Percentiles rank a stretch among this genome's conserved stretches.
These are phyloP conservation scores for Phacellophora camtschatica DNA, from an alignment of 30 jellyfish, hydroid and myxozoan genomes.

Conservation along the genomic window DNA sequence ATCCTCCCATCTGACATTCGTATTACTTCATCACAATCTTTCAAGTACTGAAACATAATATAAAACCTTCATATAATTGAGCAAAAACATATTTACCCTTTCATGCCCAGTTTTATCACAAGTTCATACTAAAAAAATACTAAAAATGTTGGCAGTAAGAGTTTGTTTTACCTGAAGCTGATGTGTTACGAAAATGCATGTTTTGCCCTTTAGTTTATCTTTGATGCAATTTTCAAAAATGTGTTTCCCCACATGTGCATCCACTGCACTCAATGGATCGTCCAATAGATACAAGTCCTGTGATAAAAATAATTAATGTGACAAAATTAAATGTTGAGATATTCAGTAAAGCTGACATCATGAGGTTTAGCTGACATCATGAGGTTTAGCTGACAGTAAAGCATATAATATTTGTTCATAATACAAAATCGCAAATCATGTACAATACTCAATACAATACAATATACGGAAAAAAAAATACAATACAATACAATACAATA, in stretches of 20 bases:
- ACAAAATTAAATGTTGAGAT: neutral
- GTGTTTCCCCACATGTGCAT: constrained; percentile 77
- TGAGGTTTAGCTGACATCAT: no score
- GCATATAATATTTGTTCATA: no score
- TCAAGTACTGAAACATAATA: constrained; percentile 37
- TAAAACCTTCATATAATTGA: neutral
- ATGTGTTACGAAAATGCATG: constrained; percentile 81
- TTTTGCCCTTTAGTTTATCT: constrained; percentile 38
- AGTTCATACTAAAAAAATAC: no score
- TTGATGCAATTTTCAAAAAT: constrained; percentile 63
- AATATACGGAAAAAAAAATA: neutral
- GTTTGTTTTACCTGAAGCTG: constrained; percentile 83
- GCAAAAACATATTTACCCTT: no score
- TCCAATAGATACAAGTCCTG: constrained; percentile 74
- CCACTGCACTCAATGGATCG: constrained; percentile 88
- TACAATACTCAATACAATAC: no score
- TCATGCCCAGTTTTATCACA: no score
- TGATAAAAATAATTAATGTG: neutral
- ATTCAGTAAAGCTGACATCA: neutral
- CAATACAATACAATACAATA: neutral
- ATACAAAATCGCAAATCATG: no score
- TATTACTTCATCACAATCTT: constrained; percentile 72
- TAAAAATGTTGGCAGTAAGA: no score
- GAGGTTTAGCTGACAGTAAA: no score
- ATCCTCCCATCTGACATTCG: constrained; percentile 75